These are phyloP conservation scores for Meteorus cinctellus DNA, from an alignment of 2,888 invertebrate species.

Conservation along the genomic window DNA sequence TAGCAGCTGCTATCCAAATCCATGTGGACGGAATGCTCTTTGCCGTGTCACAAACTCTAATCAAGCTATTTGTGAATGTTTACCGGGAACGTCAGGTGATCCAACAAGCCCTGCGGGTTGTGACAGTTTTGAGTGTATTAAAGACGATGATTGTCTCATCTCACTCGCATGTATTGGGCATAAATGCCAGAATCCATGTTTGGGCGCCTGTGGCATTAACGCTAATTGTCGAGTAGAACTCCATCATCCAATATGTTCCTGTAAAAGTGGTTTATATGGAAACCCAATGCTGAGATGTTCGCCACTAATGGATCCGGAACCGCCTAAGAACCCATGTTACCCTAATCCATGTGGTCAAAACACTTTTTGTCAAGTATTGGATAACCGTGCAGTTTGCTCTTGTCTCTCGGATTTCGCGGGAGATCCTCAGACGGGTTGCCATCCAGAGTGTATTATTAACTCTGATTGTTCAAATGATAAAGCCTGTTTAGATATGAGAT, in stretches of 20 bases:
- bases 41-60: slow-evolving; percentile 82
- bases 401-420: slow-evolving; percentile 86
- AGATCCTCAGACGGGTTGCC: slow-evolving; percentile 85
- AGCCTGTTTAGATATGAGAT: slow-evolving; percentile 85
- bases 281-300: slow-evolving; percentile 86
- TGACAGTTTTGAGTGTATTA: slow-evolving; percentile 85
- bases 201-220: slow-evolving; percentile 85
- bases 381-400: slow-evolving; percentile 83
- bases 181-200: slow-evolving; percentile 87
- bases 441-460: slow-evolving; percentile 87
- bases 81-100: slow-evolving; percentile 84
- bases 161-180: slow-evolving; percentile 87
- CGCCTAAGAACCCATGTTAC: slow-evolving; percentile 80
- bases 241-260: slow-evolving; percentile 87
- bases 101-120: slow-evolving; percentile 83
- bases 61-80: slow-evolving; percentile 83
- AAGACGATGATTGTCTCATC: slow-evolving; percentile 84
- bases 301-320: slow-evolving; percentile 75
- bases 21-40: slow-evolving; percentile 86
- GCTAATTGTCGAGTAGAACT: slow-evolving; percentile 84
- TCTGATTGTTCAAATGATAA: slow-evolving; percentile 85
- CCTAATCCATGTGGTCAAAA: slow-evolving; percentile 87
- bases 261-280: slow-evolving; percentile 82
- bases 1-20: slow-evolving; percentile 84
- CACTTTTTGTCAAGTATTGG: slow-evolving; percentile 83